Conservation (phyloP, 2,797 vertebrate species). For the Corythornis leucogaster region DNA sequence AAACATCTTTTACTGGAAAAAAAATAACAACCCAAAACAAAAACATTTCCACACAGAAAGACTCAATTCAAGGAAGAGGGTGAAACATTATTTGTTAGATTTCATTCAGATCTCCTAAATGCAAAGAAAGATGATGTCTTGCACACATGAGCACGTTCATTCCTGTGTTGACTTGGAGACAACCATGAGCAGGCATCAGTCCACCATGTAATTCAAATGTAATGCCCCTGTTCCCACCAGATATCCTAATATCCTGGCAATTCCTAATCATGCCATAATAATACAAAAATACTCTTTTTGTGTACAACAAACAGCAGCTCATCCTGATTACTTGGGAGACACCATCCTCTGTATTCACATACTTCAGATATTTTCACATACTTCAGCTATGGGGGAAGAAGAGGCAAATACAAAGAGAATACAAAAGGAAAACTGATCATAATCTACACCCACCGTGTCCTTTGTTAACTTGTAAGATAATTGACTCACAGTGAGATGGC, state of each 20-base stretch:
- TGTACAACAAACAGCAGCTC: not conserved
- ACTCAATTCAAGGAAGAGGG: not conserved
- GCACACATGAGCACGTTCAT: not conserved
- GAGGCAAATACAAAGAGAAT: not conserved
- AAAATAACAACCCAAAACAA: rapidly evolving
- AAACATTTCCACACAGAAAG: not conserved
- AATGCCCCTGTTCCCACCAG: not conserved
- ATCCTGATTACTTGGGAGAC: not conserved
- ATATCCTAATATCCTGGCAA: not conserved
- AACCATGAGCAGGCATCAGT: not conserved
- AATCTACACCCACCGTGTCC: rapidly evolving
- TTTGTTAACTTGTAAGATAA: not conserved
- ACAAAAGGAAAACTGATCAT: not conserved
- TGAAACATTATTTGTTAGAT: not conserved
- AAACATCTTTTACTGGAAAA: not conserved
- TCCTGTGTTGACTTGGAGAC: not conserved
- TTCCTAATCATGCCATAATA: not conserved
- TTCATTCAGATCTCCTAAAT: not conserved
- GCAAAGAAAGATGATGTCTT: not conserved
- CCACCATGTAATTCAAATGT: not conserved
- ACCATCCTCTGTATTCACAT: not conserved
- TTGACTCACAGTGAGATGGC: not conserved
- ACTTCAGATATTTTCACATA: not conserved
- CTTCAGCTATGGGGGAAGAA: not conserved
- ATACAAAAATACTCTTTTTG: not conserved